Conservation (phyloP, 2,888 invertebrate species). For the Eilema griseolum region DNA sequence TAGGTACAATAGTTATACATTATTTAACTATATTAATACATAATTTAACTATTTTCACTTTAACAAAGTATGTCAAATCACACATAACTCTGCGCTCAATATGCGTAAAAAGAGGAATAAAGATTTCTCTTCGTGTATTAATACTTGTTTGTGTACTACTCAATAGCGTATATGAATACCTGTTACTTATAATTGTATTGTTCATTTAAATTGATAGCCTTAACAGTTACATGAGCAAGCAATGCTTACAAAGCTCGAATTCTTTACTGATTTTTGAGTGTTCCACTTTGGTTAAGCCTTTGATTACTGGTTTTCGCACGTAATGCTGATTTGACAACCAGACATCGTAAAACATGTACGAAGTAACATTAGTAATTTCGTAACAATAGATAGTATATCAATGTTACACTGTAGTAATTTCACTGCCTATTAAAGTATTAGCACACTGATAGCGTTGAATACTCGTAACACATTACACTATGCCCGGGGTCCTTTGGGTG, state of each 20-base stretch:
- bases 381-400: conserved; percentile 32
- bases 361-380: conserved; percentile 32
- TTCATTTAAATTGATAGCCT: not conserved
- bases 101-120: not conserved
- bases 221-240: not conserved
- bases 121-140: not conserved
- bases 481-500: too few relatives aligned
- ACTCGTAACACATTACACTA: too few relatives aligned
- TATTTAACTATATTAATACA: too few relatives aligned
- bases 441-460: not conserved
- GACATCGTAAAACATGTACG: conserved; percentile 21
- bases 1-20: too few relatives aligned
- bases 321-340: conserved; percentile 23
- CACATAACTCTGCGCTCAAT: not conserved
- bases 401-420: conserved; percentile 36
- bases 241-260: conserved; percentile 5
- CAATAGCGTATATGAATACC: not conserved
- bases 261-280: not conserved
- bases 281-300: not conserved
- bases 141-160: not conserved
- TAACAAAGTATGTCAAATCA: not conserved
- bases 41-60: too few relatives aligned
- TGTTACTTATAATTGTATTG: not conserved
- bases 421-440: conserved; percentile 18
- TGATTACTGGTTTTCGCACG: conserved; percentile 7